Evolutionary conservation across 2,888 invertebrate species (phyloP), one percentile per base, ranked within the genome.

Genomic region (Eupithecia subumbrata): DNA sequence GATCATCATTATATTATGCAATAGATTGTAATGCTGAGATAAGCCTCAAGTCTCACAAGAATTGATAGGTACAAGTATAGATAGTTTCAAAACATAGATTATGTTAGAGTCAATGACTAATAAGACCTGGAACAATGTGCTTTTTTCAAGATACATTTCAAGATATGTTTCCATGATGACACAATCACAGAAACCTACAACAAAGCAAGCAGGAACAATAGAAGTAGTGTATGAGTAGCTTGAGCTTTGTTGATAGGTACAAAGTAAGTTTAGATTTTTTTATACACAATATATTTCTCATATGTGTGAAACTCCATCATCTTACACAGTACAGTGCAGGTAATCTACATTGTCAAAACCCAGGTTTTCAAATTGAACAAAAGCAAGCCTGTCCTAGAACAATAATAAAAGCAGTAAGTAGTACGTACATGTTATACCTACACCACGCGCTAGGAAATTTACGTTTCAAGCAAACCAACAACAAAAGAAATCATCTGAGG

Each of bases 401-500:
- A 77, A 81, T 76, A 82, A 78, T 83, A 79, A 82, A 83, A 82
- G 77, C 78, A 73, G 22, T 30, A 30, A 30, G 30, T 3, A 30
- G 30, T 30, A 30, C 2, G 30, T 78, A 71, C 64, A 34, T 18
- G 34, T 48, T n/a, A 8, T 40, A 76, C 34, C 74, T 73, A 69
- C 75, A 76, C 75, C 82, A 81, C 81, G 82, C 82, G 82, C 80
- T 76, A 81, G 73, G 72, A 63, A 79, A 40, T 34, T 60, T 25
- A 70, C 37, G 67, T 60, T 56, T 56, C 56, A 16, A 16, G 43
- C 43, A 66, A 66, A 69, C 48, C 69, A 76, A 84, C 82, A 87
- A 91, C 89, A 91, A 90, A 91, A 91, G 89, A 89, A 88, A 86
- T 81, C 60, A 73, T 40, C 40, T 67, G 37, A 40, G 12, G 66